These are phyloP conservation scores for Zenarchopterus dispar DNA, from an alignment of 2,797 vertebrate species.

Conservation along the genomic window DNA sequence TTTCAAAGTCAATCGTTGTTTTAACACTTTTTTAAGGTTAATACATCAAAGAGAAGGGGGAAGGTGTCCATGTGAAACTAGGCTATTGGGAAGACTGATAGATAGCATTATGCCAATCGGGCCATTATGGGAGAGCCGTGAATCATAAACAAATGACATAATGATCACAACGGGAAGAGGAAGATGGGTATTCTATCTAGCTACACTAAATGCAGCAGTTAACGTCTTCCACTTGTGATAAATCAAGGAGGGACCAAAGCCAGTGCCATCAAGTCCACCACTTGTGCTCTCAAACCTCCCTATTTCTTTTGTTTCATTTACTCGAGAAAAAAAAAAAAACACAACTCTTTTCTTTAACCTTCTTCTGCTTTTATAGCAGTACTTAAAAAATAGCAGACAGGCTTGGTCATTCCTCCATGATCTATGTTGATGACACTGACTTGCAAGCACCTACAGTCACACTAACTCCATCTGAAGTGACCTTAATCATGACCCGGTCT, in stretches of 20 bases:
- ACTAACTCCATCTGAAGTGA: conserved; percentile 68
- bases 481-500: conserved; percentile 72
- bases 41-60: conserved; percentile 54
- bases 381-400: conserved; percentile 46
- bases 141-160: conserved; percentile 80
- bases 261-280: conserved; percentile 18
- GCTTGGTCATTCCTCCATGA: conserved; percentile 58
- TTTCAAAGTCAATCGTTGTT: conserved; percentile 72
- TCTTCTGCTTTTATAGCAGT: conserved; percentile 23
- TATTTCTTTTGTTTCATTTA: conserved; percentile 17
- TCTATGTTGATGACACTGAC: conserved; percentile 70
- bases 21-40: conserved; percentile 63
- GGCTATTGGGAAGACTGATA: conserved; percentile 75
- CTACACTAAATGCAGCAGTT: conserved; percentile 64
- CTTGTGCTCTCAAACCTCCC: conserved; percentile 31
- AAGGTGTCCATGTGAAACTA: conserved; percentile 55
- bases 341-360: conserved; percentile 10
- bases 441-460: conserved; percentile 54
- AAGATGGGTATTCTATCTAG: conserved; percentile 61
- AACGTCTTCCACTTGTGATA: conserved; percentile 51
- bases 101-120: conserved; percentile 64
- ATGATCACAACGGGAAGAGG: conserved; percentile 62
- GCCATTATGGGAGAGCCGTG: conserved; percentile 66
- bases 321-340: conserved; percentile 28
- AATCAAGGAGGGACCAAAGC: conserved; percentile 55